These are phyloP conservation scores for Sebastes hubbsi DNA, from an alignment of 2,797 vertebrate genomes.

Conservation along the genomic window DNA sequence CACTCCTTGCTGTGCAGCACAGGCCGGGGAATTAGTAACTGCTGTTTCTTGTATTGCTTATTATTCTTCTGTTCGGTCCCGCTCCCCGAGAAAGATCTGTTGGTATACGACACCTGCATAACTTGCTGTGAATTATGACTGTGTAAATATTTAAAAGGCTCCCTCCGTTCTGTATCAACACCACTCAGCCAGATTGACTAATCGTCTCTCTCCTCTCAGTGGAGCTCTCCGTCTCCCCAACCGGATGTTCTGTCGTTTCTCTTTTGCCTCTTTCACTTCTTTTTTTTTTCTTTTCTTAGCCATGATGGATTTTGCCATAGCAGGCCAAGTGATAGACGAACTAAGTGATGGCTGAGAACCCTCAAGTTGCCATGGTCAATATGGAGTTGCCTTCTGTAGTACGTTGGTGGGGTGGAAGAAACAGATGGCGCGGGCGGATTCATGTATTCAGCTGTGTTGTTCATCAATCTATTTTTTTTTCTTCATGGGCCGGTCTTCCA, in stretches of 20 bases:
- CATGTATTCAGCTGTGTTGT: conserved; percentile 61
- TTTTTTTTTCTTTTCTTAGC: conserved; percentile 17
- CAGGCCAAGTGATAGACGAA: conserved; percentile 53
- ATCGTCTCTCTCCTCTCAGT: conserved; percentile 65
- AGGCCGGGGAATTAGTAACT: conserved; percentile 43
- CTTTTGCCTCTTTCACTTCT: conserved; percentile 6
- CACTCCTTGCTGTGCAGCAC: conserved; percentile 21
- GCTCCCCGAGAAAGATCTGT: conserved; percentile 51
- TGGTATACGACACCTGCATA: conserved; percentile 69
- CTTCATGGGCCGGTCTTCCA: conserved; percentile 51
- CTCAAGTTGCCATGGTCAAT: conserved; percentile 67
- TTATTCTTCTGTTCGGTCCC: conserved; percentile 54
- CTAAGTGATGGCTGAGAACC: conserved; percentile 50
- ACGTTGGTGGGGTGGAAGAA: conserved; percentile 60
- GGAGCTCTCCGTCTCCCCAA: conserved; percentile 55
- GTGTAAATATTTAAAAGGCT: conserved; percentile 83
- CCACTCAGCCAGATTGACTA: conserved; percentile 78
- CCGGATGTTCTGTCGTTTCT: conserved; percentile 61
- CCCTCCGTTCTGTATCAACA: conserved; percentile 77
- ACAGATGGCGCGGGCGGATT: conserved; percentile 75
- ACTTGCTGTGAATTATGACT: conserved; percentile 74
- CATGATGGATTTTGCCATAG: conserved; percentile 62
- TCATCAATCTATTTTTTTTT: conserved; percentile 71
- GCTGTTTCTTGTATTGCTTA: conserved; percentile 28
- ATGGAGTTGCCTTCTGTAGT: conserved; percentile 66